Base-by-base conservation (phyloP, 1,140 invertebrate species). In the Charaxes varanes region DNA sequence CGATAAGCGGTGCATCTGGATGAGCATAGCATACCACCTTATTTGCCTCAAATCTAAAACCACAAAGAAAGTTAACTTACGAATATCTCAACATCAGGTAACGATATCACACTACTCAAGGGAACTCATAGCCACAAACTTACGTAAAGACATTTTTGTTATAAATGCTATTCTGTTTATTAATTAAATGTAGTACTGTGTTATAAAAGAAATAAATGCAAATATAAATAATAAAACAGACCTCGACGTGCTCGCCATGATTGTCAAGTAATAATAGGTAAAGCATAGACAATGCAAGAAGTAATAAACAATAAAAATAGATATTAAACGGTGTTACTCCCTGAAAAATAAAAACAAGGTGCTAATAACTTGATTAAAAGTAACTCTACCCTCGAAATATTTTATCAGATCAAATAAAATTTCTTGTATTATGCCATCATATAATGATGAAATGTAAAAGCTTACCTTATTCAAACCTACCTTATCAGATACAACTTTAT, bases 1-100 rank as follows among this genome's bases (percentile, higher is more conserved):
- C 98, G 54, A 99, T 95, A 10, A 99, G 86, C 30, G 92, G 89
- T 35, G 97, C 94, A 82, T 99, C 96, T 53, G 98, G 98, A 87
- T 99, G 98, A 52, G 93, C 90, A 70, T 91, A 92, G 79, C 97
- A 99, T 61, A 91, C 92, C 51, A 98, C 88, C 82, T 90, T 93
- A 64, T 93, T 94, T 17, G 89, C 84, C 51, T 90, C 88, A 56
- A 87, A 85, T 77, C 90, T 91, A 56, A 62, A 87, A 88, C 38
- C 48, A 61, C 62, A 81, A 82, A 61, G 59, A 71, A 78, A 72
- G 34, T 40, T 23, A 10, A 40, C n/a, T 34, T 6, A 28, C 11
- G 7, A 32, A 47, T 58, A 55, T 53, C 53, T 64, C 49, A 52
- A 50, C 41, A 56, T 38, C 27, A 30, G 18, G 17, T 17, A 37